Percentiles rank a stretch among this genome's conserved stretches.
These are phyloP conservation scores for Taxidea taxus DNA, from an alignment of 2,113 vertebrate genomes.

Conservation along the genomic window DNA sequence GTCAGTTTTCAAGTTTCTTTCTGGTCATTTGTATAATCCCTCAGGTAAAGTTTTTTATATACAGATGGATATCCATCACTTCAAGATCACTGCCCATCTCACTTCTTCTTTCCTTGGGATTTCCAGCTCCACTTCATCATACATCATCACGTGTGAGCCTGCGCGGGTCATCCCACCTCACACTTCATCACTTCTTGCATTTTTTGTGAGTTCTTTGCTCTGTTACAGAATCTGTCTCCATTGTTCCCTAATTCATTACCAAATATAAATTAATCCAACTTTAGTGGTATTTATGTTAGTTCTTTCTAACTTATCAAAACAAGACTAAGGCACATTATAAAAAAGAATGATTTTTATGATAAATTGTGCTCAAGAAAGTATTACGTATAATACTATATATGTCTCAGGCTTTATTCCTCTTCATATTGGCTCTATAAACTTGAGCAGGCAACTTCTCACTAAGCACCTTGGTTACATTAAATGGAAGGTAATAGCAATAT, in stretches of 20 bases:
- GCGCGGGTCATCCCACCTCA: neutral
- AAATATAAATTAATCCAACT: neutral
- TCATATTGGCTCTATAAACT: neutral
- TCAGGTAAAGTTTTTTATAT: neutral
- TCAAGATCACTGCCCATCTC: neutral
- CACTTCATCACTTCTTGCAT: neutral
- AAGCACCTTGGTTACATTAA: neutral
- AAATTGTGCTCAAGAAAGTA: neutral
- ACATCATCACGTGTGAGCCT: neutral
- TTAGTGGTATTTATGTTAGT: neutral
- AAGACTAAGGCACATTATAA: neutral
- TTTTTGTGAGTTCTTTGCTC: conserved; percentile 34
- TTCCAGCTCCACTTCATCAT: neutral
- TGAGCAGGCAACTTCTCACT: neutral
- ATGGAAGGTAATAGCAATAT: neutral
- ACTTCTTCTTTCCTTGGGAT: neutral
- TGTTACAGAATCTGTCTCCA: neutral
- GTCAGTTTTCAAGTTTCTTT: neutral
- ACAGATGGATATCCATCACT: neutral
- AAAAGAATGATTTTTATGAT: conserved; percentile 1
- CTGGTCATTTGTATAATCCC: neutral
- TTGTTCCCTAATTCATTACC: neutral
- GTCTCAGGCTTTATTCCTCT: neutral
- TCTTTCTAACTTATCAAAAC: neutral
- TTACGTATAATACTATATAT: neutral